Evolutionary conservation across 2,113 vertebrate genomes (phyloP).

Genomic region (Hydrolagus affinis): DNA sequence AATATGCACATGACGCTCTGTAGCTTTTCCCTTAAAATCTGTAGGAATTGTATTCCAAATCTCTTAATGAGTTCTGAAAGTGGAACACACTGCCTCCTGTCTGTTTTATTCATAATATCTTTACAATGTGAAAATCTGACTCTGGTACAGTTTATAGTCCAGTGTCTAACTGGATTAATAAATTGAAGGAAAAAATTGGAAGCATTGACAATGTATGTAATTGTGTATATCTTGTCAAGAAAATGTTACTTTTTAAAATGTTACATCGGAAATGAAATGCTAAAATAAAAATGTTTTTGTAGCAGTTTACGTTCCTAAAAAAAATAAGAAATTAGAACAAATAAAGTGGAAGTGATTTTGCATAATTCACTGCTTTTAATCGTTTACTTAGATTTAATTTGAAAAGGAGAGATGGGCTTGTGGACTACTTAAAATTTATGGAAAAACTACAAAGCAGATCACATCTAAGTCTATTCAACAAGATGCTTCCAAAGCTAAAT

Average conservation of each 20-base stretch:
- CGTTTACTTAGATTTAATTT: conserved; percentile 36
- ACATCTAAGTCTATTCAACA: conserved; percentile 34
- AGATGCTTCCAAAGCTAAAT: conserved; percentile 25
- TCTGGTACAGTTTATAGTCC: too few relatives aligned
- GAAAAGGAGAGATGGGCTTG: conserved; percentile 34
- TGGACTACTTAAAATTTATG: conserved; percentile 32
- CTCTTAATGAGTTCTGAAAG: too few relatives aligned
- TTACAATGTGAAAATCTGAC: too few relatives aligned
- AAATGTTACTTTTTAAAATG: background rate
- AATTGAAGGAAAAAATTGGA: background rate
- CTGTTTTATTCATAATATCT: too few relatives aligned
- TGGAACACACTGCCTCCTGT: too few relatives aligned
- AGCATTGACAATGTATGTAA: background rate
- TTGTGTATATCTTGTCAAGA: background rate
- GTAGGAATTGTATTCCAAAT: too few relatives aligned
- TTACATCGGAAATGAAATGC: background rate
- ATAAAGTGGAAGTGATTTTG: background rate
- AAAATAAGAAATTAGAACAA: background rate
- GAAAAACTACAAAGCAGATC: conserved; percentile 36
- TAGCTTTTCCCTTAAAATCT: too few relatives aligned
- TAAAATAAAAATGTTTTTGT: background rate
- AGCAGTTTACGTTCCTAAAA: background rate
- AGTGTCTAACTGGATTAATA: too few relatives aligned
- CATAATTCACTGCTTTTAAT: background rate
- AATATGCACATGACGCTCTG: too few relatives aligned